These are phyloP conservation scores for Gallinago paraguaiae DNA, from an alignment of 2,113 vertebrate species.

Conservation along the genomic window DNA sequence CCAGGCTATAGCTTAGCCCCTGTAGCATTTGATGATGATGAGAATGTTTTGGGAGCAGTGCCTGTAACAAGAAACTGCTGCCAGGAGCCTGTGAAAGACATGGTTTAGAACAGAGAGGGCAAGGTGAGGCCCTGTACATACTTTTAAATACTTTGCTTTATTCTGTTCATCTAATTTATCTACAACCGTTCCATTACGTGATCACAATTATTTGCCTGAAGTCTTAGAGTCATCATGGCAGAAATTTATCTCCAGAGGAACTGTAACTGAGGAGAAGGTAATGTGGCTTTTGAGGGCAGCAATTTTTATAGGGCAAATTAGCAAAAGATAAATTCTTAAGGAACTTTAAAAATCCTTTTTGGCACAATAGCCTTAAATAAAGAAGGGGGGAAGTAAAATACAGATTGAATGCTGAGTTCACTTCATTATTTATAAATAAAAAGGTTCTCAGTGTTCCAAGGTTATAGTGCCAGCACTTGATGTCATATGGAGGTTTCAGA, in stretches of 20 bases:
- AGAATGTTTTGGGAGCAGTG: neutral
- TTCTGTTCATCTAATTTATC: neutral
- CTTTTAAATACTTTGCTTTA: neutral
- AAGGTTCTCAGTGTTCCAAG: neutral
- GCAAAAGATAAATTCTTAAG: neutral
- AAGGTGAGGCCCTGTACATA: neutral
- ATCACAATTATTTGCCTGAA: neutral
- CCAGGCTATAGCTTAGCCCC: neutral
- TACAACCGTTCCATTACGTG: neutral
- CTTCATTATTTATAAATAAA: constrained; percentile 7
- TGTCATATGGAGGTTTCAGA: neutral
- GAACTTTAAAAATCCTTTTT: neutral
- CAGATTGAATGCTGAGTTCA: neutral
- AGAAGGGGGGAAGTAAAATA: neutral
- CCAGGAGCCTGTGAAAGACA: neutral
- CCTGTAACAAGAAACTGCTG: neutral
- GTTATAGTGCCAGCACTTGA: neutral
- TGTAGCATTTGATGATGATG: neutral
- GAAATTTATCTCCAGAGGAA: neutral
- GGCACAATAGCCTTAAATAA: neutral
- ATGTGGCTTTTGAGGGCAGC: neutral
- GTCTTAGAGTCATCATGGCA: neutral
- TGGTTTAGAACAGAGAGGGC: neutral
- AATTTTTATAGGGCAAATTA: neutral
- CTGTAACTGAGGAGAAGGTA: neutral